Percentiles rank a stretch among this genome's conserved stretches.
These are phyloP conservation scores for Caenorhabditis macrosperma DNA, from an alignment of 2,888 invertebrate genomes.

Conservation along the genomic window DNA sequence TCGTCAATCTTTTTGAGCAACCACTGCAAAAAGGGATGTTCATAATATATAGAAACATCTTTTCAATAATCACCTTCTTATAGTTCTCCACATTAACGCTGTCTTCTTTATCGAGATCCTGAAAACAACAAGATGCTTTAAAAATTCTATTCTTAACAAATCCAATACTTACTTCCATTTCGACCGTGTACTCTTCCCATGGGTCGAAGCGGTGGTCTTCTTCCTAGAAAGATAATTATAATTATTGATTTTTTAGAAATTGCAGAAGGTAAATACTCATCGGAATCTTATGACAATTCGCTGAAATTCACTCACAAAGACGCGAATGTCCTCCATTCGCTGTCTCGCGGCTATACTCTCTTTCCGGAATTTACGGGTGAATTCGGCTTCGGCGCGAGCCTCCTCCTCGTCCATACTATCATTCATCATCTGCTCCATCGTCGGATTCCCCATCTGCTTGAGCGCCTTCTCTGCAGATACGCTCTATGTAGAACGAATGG, in stretches of 20 bases:
- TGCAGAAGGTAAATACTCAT: neutral
- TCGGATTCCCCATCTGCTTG: slow-evolving; percentile 34
- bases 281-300: neutral
- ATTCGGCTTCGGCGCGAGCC: slow-evolving; percentile 22
- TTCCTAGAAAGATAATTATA: slow-evolving; percentile 7
- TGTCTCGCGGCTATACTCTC: neutral
- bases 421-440: slow-evolving; percentile 18
- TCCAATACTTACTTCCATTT: slow-evolving; percentile 1
- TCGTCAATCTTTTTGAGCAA: slow-evolving; percentile 30
- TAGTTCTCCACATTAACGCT: slow-evolving; percentile 11
- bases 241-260: neutral
- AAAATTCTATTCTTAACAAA: neutral
- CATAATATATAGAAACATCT: neutral
- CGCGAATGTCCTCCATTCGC: neutral
- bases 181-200: slow-evolving; percentile 23
- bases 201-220: slow-evolving; percentile 7
- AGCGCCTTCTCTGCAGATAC: slow-evolving; percentile 25
- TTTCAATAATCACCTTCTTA: slow-evolving; percentile 13
- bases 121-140: neutral
- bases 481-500: neutral
- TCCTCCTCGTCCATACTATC: slow-evolving; percentile 40
- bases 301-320: neutral
- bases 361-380: neutral
- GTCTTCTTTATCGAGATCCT: slow-evolving; percentile 4
- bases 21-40: slow-evolving; percentile 21